Conservation (phyloP, 2,888 invertebrate genomes). For the Seira musarum region DNA sequence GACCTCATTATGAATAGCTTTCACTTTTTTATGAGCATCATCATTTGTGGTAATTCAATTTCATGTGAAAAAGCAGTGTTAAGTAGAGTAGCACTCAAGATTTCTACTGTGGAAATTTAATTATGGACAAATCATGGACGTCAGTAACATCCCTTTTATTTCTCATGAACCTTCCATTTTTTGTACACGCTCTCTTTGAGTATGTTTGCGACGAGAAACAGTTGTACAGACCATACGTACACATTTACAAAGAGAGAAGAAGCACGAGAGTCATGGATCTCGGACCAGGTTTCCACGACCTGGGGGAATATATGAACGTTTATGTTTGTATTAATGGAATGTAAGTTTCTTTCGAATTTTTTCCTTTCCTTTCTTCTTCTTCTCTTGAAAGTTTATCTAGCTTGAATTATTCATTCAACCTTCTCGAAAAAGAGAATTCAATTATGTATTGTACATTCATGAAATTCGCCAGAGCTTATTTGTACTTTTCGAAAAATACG, state of each 20-base stretch:
- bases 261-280: conserved; percentile 17
- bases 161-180: conserved; percentile 1
- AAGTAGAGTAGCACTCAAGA: not conserved
- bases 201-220: conserved; percentile 56
- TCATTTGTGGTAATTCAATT: not conserved
- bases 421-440: conserved; percentile 6
- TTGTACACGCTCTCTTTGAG: conserved; percentile 42
- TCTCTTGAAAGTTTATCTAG: not conserved
- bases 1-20: not conserved
- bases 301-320: conserved; percentile 29
- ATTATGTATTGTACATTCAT: not conserved
- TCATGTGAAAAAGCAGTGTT: not conserved
- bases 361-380: not conserved
- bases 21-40: not conserved
- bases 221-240: conserved; percentile 54
- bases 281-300: conserved; percentile 38
- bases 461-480: conserved; percentile 43
- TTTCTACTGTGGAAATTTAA: not conserved
- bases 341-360: conserved; percentile 24
- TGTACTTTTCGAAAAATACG: conserved; percentile 59
- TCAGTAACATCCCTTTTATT: not conserved
- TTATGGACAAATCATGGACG: not conserved
- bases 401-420: not conserved
- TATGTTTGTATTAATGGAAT: conserved; percentile 63
- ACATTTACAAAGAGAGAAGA: conserved; percentile 38